These are phyloP conservation scores for Apamea monoglypha DNA, from an alignment of 2,888 invertebrate species.

Conservation along the genomic window DNA sequence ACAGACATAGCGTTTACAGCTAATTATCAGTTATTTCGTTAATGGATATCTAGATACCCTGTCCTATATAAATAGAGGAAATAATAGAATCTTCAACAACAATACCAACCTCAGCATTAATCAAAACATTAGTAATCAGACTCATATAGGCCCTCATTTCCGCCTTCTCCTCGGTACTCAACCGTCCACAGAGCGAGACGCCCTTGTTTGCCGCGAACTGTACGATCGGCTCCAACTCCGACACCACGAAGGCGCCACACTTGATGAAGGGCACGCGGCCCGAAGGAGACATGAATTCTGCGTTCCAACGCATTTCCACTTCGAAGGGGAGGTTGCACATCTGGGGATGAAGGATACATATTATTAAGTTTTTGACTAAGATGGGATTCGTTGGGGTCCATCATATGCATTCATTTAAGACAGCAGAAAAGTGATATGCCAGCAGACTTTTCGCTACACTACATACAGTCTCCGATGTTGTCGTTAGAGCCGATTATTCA, in stretches of 20 bases:
- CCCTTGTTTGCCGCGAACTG: conserved; percentile 97
- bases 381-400: too few relatives aligned
- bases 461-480: too few relatives aligned
- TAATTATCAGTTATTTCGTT: too few relatives aligned
- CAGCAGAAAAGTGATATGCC: too few relatives aligned
- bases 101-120: conserved; percentile 95
- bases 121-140: conserved; percentile 96
- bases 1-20: too few relatives aligned
- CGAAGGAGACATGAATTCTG: conserved; percentile 99
- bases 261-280: conserved; percentile 98
- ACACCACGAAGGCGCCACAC: conserved; percentile 96
- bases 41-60: too few relatives aligned
- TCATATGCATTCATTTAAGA: too few relatives aligned
- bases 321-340: conserved; percentile 97
- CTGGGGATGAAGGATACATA: conserved; percentile 68
- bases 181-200: conserved; percentile 92
- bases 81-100: too few relatives aligned
- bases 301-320: conserved; percentile 96
- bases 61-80: too few relatives aligned
- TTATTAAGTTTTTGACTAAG: not conserved
- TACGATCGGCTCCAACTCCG: conserved; percentile 98
- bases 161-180: conserved; percentile 94
- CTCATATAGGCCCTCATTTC: conserved; percentile 99
- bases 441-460: too few relatives aligned
- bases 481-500: too few relatives aligned